phyloP scores from a whole-genome alignment of 23 tunicate species.

The Trididemnum nubilum region DNA sequence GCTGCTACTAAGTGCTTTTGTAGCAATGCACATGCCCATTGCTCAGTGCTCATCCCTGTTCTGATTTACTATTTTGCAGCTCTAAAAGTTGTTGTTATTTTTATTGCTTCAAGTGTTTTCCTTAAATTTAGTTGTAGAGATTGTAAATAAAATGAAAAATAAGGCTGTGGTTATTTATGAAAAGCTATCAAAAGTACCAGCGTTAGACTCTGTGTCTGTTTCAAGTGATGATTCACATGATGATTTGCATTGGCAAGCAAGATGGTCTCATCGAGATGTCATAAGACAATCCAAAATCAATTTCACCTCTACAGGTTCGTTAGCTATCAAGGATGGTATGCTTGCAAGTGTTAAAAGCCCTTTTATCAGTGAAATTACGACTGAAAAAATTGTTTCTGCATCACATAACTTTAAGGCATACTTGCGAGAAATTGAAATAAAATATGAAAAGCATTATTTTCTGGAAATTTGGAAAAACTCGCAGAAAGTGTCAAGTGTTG shows the following conservation, averaged over 20 bases:
- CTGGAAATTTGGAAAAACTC: slow-evolving; percentile 69
- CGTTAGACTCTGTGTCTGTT: slow-evolving; percentile 21
- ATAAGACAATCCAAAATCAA: slow-evolving; percentile 45
- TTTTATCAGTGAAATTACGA: slow-evolving; percentile 35
- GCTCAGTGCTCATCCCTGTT: too few species aligned
- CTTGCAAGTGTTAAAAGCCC: slow-evolving; percentile 12
- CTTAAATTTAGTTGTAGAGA: too few species aligned
- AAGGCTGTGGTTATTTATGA: slow-evolving; percentile 45
- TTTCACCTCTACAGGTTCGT: slow-evolving; percentile 9
- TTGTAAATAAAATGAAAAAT: too few species aligned
- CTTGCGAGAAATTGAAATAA: slow-evolving; percentile 41
- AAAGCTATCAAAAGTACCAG: slow-evolving; percentile 24
- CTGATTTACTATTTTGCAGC: too few species aligned
- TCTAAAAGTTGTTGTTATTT: too few species aligned
- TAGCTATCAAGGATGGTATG: background rate
- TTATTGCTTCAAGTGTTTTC: too few species aligned
- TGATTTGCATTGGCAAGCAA: slow-evolving; percentile 41
- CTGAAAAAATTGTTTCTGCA: slow-evolving; percentile 39
- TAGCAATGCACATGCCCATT: too few species aligned
- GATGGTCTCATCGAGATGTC: slow-evolving; percentile 61
- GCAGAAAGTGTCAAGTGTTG: slow-evolving; percentile 28
- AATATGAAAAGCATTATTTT: slow-evolving; percentile 49
- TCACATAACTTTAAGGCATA: slow-evolving; percentile 45
- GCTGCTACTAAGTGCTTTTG: too few species aligned
- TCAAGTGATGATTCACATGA: background rate